Evolutionary conservation across 2,888 invertebrate genomes (phyloP).

Genomic region (Cephalotes varians): DNA sequence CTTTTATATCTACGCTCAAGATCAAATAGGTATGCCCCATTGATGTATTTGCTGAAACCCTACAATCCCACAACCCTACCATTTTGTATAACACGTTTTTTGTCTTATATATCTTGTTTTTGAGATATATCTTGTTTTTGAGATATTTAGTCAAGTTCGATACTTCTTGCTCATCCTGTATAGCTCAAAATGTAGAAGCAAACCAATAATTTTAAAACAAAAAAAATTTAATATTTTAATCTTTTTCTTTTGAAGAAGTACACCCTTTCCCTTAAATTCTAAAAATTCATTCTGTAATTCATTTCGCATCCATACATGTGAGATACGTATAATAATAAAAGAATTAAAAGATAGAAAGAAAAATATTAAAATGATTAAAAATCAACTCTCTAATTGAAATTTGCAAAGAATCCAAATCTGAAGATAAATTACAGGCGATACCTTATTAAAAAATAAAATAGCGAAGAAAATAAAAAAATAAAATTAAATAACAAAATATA

Average conservation of each 20-base stretch:
- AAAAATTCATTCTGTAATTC: neutral
- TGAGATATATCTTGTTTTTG: no score
- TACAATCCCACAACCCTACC: no score
- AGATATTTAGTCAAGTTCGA: no score
- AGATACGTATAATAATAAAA: neutral
- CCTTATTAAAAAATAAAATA: neutral
- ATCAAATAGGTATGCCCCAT: no score
- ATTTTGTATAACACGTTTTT: no score
- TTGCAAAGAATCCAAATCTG: neutral
- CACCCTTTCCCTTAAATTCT: neutral
- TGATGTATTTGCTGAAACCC: no score
- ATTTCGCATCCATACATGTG: neutral
- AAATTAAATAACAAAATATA: neutral
- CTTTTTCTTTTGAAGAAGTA: neutral
- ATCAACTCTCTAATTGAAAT: neutral
- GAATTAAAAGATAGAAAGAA: neutral
- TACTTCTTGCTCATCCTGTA: no score
- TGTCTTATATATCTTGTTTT: no score
- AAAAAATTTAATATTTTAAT: neutral
- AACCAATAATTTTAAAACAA: neutral
- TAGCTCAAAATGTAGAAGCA: neutral
- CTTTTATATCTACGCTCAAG: no score
- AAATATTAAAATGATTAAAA: neutral
- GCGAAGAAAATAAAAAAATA: neutral
- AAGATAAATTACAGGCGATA: neutral